phyloP scores from a whole-genome alignment of 2,113 vertebrate genomes.

The Macrotus californicus region DNA sequence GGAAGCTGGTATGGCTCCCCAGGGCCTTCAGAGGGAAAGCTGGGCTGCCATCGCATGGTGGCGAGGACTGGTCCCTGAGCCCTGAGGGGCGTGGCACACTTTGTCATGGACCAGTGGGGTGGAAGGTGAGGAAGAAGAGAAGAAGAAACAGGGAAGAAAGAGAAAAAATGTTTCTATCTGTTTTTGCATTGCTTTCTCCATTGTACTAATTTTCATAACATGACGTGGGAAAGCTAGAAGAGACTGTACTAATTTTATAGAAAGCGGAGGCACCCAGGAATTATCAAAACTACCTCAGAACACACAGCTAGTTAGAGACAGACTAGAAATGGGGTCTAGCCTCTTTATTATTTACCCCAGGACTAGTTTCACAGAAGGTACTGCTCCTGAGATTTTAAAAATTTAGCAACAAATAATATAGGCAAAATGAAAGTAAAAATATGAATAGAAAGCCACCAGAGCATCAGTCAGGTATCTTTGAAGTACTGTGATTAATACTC shows the following conservation, averaged over 20 bases:
- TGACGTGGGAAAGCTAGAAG: background rate
- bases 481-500: background rate
- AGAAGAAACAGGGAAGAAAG: background rate
- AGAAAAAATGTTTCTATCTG: background rate
- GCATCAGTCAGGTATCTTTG: background rate
- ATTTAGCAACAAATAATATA: background rate
- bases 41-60: background rate
- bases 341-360: background rate
- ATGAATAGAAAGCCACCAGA: background rate
- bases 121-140: background rate
- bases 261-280: background rate
- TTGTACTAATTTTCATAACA: background rate
- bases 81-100: accelerated
- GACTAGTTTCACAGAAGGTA: background rate
- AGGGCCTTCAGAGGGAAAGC: background rate
- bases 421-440: background rate
- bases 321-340: background rate
- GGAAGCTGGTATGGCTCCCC: background rate
- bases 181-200: background rate
- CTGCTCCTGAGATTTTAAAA: background rate
- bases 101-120: background rate
- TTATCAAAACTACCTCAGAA: background rate
- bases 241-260: background rate
- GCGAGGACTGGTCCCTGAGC: accelerated
- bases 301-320: background rate